Conservation (phyloP, 2,113 vertebrate species). For the Physeter macrocephalus region DNA sequence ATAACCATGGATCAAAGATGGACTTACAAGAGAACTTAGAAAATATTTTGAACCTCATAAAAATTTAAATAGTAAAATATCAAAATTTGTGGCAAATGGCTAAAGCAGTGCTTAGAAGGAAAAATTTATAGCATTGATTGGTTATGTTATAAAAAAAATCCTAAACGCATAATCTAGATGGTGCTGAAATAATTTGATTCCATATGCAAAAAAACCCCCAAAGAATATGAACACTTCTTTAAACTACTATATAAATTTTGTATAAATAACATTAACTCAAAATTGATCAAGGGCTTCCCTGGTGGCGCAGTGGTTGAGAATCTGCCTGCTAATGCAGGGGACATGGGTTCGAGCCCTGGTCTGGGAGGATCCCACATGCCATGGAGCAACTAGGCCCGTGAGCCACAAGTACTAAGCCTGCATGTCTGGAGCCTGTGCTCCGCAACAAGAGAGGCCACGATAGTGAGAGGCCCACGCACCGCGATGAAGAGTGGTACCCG, state of each 20-base stretch:
- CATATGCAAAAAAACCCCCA: background rate
- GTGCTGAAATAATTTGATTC: background rate
- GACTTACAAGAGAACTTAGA: background rate
- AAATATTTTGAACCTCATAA: background rate
- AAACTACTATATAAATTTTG: background rate
- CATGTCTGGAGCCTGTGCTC: too few species aligned
- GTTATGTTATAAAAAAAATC: background rate
- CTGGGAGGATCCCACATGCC: too few species aligned
- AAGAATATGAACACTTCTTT: background rate
- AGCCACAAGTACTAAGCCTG: too few species aligned
- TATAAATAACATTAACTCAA: background rate
- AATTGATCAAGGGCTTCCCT: background rate
- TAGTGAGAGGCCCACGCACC: too few species aligned
- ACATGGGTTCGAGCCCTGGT: too few species aligned
- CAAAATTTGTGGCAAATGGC: background rate
- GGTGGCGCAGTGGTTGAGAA: too few species aligned
- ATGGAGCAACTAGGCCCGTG: too few species aligned
- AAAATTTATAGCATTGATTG: background rate
- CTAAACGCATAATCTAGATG: background rate
- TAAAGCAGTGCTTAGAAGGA: background rate
- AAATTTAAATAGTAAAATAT: background rate
- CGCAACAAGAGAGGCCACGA: too few species aligned
- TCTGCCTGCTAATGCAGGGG: too few species aligned
- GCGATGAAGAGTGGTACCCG: too few species aligned
- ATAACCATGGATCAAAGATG: background rate